Evolutionary conservation across 2,797 vertebrate genomes (phyloP), one percentile per base, ranked within the genome.

Genomic region (Thalassophryne amazonica): DNA sequence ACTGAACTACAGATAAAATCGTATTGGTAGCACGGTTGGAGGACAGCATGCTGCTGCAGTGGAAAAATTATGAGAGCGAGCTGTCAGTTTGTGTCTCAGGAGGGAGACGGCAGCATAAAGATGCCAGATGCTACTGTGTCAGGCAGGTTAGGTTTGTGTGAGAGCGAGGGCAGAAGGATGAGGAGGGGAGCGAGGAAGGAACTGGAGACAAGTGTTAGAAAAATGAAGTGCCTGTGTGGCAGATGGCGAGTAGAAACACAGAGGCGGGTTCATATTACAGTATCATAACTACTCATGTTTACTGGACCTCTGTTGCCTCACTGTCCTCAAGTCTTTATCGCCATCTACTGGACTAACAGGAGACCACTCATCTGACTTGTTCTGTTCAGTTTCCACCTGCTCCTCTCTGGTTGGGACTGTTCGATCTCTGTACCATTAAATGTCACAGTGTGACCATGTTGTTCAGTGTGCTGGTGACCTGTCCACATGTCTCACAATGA

Each of bases 41-140:
- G 53, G 50, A 53, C 32, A 12, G 36, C 33, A 29, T 18, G 5
- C 36, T 46, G 47, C 46, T 47, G 62, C 58, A 46, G 43, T 11
- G 48, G 58, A 51, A 52, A 35, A 67, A 51, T 59, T 51, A 68
- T 46, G 61, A 32, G 43, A n/a, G 41, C 46, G 18, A 32, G 59
- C 34, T 61, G 60, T 65, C 25, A 33, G 31, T 40, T 41, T 17
- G 28, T 39, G 65, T 69, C 63, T 69, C 66, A 64, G 55, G 71
- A 69, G 80, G 57, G 66, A 66, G 36, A 66, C 65, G 49, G 51
- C 58, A 60, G 58, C 62, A 72, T 69, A 66, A 77, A 73, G 69
- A 79, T 11, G 37, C 76, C 77, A 83, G 77, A 73, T 83, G 80
- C 68, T 79, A 56, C 62, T 34, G 69, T 66, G 71, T 69, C 68